Evolutionary conservation across 35 echinoderm and acorn worm genomes (phyloP), one percentile per base, ranked within the genome.

Genomic region (Ptychodera flava): DNA sequence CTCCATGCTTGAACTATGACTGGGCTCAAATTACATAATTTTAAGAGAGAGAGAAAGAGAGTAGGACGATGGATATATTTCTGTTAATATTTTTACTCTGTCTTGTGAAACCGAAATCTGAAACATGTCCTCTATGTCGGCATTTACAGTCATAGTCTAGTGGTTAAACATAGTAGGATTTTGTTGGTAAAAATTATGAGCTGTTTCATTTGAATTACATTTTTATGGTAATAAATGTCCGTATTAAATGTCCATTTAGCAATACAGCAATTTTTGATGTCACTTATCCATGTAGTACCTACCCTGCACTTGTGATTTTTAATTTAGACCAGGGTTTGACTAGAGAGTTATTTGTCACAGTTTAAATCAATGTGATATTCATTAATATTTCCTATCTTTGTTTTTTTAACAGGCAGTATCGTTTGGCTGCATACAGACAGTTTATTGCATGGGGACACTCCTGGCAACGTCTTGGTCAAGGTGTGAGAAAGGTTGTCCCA

Each of bases 41-140:
- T 33, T 81, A 81, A 16, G 33, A 34, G 80, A 32, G 33, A 34
- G 80, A 31, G 35, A 81, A 28, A 32, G 14, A 81, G 28, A 28
- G 31, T 34, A 14, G 35, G 35, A 0, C 33, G 28, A n/a, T n/a
- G n/a, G n/a, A n/a, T n/a, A n/a, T n/a, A n/a, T n/a, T n/a, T n/a
- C n/a, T n/a, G n/a, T n/a, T 34, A 81, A 81, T 81, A 81, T 81
- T 81, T 81, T 81, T 33, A 34, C 15, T 81, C 35, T 81, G 31
- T 33, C 35, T 81, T 32, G 35, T 16, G 80, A 31, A 81, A 81
- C 33, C n/a, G 35, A 34, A 81, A 33, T 34, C 33, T 34, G 33
- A 31, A 28, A 81, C 35, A 34, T 28, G 31, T 31, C 35, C 35
- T 81, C 80, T n/a, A n/a, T n/a, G n/a, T n/a, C n/a, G n/a, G n/a